phyloP scores from a whole-genome alignment of 2,113 vertebrate genomes.

The Zingel zingel region DNA sequence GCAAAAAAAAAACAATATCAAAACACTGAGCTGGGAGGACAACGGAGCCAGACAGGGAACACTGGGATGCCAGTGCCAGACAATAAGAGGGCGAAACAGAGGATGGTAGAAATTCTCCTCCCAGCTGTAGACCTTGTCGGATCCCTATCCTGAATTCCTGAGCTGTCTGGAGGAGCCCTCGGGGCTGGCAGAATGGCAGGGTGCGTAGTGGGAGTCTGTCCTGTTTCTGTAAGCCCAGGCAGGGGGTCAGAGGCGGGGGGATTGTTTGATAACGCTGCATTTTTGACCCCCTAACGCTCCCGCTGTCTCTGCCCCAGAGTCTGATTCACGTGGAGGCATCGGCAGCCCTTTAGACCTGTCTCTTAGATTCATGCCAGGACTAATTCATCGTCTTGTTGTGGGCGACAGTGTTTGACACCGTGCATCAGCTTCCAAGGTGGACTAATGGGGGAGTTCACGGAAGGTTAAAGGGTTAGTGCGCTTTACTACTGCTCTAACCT shows the following conservation, averaged over 20 bases:
- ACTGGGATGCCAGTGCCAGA: constrained; percentile 82
- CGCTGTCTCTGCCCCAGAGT: constrained; percentile 76
- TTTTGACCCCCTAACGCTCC: constrained; percentile 80
- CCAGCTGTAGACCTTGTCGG: constrained; percentile 85
- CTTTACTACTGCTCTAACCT: constrained; percentile 80
- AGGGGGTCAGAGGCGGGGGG: constrained; percentile 66
- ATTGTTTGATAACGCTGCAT: constrained; percentile 76
- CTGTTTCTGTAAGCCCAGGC: constrained; percentile 83
- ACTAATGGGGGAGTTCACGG: constrained; percentile 81
- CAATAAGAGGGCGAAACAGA: constrained; percentile 80
- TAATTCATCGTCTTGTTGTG: constrained; percentile 85
- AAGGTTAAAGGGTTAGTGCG: constrained; percentile 85
- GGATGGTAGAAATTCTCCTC: constrained; percentile 87
- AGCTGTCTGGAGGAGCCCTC: constrained; percentile 81
- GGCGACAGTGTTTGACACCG: constrained; percentile 77
- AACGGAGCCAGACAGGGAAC: constrained; percentile 84
- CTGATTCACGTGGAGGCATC: constrained; percentile 70
- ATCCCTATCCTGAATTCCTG: constrained; percentile 88
- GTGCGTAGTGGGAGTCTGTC: constrained; percentile 80
- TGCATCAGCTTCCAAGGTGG: constrained; percentile 65
- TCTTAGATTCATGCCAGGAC: constrained; percentile 82
- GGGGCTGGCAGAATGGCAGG: constrained; percentile 81
- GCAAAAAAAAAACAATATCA: constrained; percentile 73
- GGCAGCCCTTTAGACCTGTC: constrained; percentile 65
- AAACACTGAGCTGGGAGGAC: constrained; percentile 82